Evolutionary conservation across 2,888 invertebrate species (phyloP), one percentile per base, ranked within the genome.

Genomic region (Gryllus longicercus): DNA sequence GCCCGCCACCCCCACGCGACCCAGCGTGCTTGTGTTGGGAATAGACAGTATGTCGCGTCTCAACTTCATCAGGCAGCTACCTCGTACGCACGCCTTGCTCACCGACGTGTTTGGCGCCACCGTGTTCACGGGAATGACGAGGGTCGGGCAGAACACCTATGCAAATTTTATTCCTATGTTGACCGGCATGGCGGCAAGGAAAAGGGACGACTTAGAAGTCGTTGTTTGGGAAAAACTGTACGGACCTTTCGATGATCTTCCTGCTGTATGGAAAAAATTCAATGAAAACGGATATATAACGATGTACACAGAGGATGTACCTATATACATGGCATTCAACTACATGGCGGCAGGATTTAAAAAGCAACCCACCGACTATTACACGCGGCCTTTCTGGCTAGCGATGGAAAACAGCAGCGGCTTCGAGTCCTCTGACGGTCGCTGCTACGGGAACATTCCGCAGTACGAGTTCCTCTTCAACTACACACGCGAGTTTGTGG

Each of bases 111-210:
- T 87, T 25, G 83, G 83, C 0, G 87, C 86, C 2, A 83, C 86
- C 23, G 86, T 86, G 75, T 82, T 87, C 81, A 81, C 84, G 8
- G 87, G 87, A 0, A 83, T 84, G 79, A 89, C 86, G 82, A 90
- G 89, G 84, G 88, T 89, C n/a, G 90, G 88, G 2, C 89, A 89
- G 83, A 90, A 89, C 82, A 89, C 89, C 0, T 89, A 87, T 83
- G 88, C 89, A 0, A 90, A 90, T 83, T 85, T 89, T 51, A 84
- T 88, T 11, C 87, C 89, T 0, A 84, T 89, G 83, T 85, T 88
- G 2, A 85, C 87, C 2, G 89, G 88, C 4, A 78, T 82, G 21
- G 80, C 81, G 80, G 78, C 51, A 25, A 21, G 77, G 16, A 78
- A 82, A 86, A 85, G 0, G 87, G 88, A 83, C 87, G 87, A 88